Evolutionary conservation across 2,888 invertebrate species (phyloP).

Genomic region (Pandemis heparana): DNA sequence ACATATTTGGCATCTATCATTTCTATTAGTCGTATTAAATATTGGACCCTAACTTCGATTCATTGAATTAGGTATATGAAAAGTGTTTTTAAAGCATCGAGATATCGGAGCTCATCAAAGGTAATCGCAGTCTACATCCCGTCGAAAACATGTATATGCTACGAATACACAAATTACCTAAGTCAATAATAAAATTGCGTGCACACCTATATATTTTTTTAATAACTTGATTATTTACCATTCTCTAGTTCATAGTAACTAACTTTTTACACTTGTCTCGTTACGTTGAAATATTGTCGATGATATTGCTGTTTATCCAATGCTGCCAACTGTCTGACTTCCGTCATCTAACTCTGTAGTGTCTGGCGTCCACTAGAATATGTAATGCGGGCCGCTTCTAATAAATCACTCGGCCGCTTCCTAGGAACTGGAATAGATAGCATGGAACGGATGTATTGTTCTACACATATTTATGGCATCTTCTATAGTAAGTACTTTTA

Average conservation of each 20-base stretch:
- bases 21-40: too few relatives aligned
- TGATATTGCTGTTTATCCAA: background rate
- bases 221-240: too few relatives aligned
- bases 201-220: too few relatives aligned
- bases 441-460: constrained; percentile 10
- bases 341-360: constrained; percentile 4
- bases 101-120: too few relatives aligned
- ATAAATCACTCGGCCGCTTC: constrained; percentile 51
- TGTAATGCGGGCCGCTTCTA: constrained; percentile 45
- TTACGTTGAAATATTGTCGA: background rate
- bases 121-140: too few relatives aligned
- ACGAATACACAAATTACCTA: too few relatives aligned
- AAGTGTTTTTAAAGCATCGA: too few relatives aligned
- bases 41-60: too few relatives aligned
- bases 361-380: constrained; percentile 46
- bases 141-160: too few relatives aligned
- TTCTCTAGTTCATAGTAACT: background rate
- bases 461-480: constrained; percentile 12
- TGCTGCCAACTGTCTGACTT: constrained; percentile 9
- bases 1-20: too few relatives aligned
- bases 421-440: constrained; percentile 60
- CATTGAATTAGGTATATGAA: too few relatives aligned
- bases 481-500: background rate
- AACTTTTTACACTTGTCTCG: background rate
- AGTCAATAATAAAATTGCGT: too few relatives aligned